phyloP scores from a whole-genome alignment of 2,113 vertebrate genomes.

The Gasterosteus nipponicus region DNA sequence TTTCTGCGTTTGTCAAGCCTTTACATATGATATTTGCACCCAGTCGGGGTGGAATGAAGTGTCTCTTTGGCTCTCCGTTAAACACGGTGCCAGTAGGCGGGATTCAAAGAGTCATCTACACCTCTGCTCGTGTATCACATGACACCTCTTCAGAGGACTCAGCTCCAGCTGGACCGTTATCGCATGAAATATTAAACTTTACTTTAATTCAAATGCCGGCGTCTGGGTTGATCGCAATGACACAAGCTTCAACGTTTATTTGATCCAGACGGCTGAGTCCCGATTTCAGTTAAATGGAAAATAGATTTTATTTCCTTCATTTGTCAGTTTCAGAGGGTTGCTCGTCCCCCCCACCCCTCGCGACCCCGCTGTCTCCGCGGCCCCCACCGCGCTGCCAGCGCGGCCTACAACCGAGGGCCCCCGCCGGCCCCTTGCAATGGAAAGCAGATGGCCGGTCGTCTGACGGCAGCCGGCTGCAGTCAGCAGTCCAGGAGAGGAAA shows the following conservation, averaged over 20 bases:
- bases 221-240: conserved; percentile 9
- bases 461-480: conserved; percentile 72
- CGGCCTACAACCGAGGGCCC: conserved; percentile 48
- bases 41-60: neutral
- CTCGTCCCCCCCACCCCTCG: conserved; percentile 49
- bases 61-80: neutral
- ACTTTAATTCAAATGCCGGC: neutral
- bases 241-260: conserved; percentile 15
- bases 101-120: neutral
- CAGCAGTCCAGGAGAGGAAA: conserved; percentile 81
- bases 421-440: conserved; percentile 68
- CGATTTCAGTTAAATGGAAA: conserved; percentile 17
- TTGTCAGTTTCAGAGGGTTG: conserved; percentile 36
- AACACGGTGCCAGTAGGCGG: neutral
- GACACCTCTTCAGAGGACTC: neutral
- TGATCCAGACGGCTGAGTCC: conserved; percentile 41
- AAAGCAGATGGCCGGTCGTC: conserved; percentile 78
- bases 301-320: conserved; percentile 46
- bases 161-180: conserved; percentile 12
- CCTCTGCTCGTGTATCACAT: neutral
- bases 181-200: conserved; percentile 8
- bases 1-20: neutral
- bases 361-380: conserved; percentile 35
- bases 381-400: conserved; percentile 27
- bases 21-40: neutral